These are phyloP conservation scores for Chloropsis cyanopogon DNA, from an alignment of 2,113 vertebrate genomes.

Conservation along the genomic window DNA sequence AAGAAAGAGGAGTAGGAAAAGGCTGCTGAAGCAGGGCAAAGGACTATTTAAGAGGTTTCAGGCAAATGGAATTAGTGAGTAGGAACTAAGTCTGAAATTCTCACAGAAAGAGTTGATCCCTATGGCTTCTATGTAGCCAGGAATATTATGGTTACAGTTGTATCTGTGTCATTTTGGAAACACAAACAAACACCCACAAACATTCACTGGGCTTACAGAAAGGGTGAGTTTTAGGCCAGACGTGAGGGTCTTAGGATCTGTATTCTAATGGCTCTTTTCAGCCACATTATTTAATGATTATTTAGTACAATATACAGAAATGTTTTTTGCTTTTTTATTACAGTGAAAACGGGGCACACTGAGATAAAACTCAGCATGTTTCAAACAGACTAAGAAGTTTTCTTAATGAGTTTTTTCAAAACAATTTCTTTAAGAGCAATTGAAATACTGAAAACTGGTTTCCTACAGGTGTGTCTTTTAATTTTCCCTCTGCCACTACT, in stretches of 20 bases:
- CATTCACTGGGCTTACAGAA: neutral
- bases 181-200: neutral
- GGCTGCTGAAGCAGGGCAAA: neutral
- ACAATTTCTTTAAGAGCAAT: conserved; percentile 18
- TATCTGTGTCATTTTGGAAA: neutral
- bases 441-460: neutral
- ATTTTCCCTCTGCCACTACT: neutral
- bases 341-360: neutral
- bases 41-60: neutral
- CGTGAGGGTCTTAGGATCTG: neutral
- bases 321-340: neutral
- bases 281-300: neutral
- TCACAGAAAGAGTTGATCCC: neutral
- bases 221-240: neutral
- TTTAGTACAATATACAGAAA: neutral
- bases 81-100: neutral
- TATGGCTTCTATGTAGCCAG: neutral
- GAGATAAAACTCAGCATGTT: neutral
- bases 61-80: neutral
- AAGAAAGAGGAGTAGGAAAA: neutral
- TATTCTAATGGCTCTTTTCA: neutral
- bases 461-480: neutral
- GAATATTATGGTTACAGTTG: neutral
- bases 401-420: neutral
- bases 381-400: neutral